phyloP scores from a whole-genome alignment of 2,888 invertebrate genomes.

The Drosophila paracracens region DNA sequence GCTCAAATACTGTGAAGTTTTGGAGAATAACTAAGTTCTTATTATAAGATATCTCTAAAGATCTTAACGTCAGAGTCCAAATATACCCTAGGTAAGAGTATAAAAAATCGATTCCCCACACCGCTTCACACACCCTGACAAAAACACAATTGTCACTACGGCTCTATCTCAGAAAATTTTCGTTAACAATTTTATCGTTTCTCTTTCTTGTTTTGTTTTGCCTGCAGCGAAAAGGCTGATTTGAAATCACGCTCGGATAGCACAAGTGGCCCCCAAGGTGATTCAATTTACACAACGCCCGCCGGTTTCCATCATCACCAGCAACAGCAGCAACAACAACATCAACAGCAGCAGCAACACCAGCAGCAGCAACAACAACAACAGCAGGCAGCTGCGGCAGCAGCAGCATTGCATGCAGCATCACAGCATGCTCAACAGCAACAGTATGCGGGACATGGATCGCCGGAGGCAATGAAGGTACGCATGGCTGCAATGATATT shows the following conservation, averaged over 20 bases:
- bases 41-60: neutral
- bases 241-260: slow-evolving; percentile 85
- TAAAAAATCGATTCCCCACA: slow-evolving; percentile 3
- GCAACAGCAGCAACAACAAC: slow-evolving; percentile 76
- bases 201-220: slow-evolving; percentile 25
- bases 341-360: slow-evolving; percentile 68
- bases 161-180: slow-evolving; percentile 37
- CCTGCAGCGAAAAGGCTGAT: slow-evolving; percentile 85
- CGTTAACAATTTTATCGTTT: slow-evolving; percentile 62
- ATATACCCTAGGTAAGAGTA: neutral
- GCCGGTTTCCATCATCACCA: slow-evolving; percentile 85
- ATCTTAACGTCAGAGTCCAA: neutral
- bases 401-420: slow-evolving; percentile 70
- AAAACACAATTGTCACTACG: slow-evolving; percentile 59
- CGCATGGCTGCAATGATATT: slow-evolving; percentile 95
- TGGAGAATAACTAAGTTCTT: neutral
- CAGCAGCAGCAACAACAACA: slow-evolving; percentile 72
- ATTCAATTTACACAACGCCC: slow-evolving; percentile 90
- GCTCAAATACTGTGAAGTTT: neutral
- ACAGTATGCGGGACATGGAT: slow-evolving; percentile 84
- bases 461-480: slow-evolving; percentile 94
- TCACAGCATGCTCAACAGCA: slow-evolving; percentile 76
- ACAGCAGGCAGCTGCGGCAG: slow-evolving; percentile 58
- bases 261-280: slow-evolving; percentile 89
- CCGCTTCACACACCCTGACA: neutral